Base-by-base conservation (phyloP, 2,888 invertebrate species). In the Pristionchus japonicus region DNA sequence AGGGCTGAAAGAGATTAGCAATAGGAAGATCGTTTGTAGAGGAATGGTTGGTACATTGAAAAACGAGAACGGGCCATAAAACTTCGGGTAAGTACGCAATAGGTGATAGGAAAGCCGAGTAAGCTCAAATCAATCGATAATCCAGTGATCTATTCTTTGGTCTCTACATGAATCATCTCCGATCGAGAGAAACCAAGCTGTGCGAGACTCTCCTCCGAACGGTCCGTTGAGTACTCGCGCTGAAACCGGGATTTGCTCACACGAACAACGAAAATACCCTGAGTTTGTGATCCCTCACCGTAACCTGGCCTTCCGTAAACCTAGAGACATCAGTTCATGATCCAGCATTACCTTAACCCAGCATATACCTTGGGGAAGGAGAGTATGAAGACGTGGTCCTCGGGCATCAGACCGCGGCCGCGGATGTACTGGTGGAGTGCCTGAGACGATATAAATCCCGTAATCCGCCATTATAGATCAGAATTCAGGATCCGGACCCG, bases 141-240 rank as follows among this genome's bases (percentile, higher is more conserved):
- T 20, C 20, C 23, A 13, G 34, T 83, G 52, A 13, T 52, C 82
- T 83, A 83, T 43, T 85, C 61, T 87, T 90, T 91, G 27, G 77
- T 57, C 61, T 92, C 92, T 15, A 92, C 91, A 82, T 92, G 92
- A 31, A 92, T 89, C 84, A 92, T 86, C 85, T 92, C 92, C 49
- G 91, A 89, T 15, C 88, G 85, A 17, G 89, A 82, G 89, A 92
- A 92, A 0, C 90, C 91, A 64, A 91, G 89, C 20, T 89, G 89
- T 17, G 87, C 83, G 49, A 92, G 90, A 27, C 89, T 91, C 31
- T 74, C 52, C 6, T 88, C 86, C 47, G 87, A 86, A 7, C 89
- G 87, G 9, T 89, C 89, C 13, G 89, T 13, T 31, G 86, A 87
- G 89, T 90, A 92, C n/a, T 89, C 91, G 15, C 92, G 90, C 52